Percentiles rank a stretch among this genome's conserved stretches.
These are phyloP conservation scores for Catocala sponsa DNA, from an alignment of 2,888 invertebrate species.

Conservation along the genomic window DNA sequence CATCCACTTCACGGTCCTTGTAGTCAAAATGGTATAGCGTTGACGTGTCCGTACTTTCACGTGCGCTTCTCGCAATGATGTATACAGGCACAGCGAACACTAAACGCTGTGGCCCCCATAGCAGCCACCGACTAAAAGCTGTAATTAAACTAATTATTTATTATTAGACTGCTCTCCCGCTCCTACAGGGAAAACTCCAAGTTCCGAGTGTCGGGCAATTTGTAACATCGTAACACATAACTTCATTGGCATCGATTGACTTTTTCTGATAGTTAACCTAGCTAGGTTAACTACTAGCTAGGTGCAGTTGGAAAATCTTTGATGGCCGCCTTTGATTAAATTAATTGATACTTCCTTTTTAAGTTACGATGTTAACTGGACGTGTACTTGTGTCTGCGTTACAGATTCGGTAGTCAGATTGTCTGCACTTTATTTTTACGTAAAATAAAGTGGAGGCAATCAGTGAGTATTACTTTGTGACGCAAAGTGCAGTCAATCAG, in stretches of 20 bases:
- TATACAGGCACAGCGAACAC: slow-evolving; percentile 36
- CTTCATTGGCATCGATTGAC: slow-evolving; percentile 69
- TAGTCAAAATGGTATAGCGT: no score
- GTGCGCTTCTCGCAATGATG: no score
- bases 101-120: slow-evolving; percentile 60
- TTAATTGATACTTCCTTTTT: slow-evolving; percentile 26
- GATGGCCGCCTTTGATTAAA: slow-evolving; percentile 35
- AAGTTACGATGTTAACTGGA: neutral
- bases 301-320: slow-evolving; percentile 42
- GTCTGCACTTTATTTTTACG: no score
- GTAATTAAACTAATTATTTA: slow-evolving; percentile 85
- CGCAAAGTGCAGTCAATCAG: no score
- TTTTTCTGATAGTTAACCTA: slow-evolving; percentile 56
- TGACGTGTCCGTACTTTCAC: no score
- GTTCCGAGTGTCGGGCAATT: slow-evolving; percentile 67
- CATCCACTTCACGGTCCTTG: no score
- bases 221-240: slow-evolving; percentile 69
- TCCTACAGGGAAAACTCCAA: slow-evolving; percentile 69
- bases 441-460: no score
- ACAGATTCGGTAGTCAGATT: neutral
- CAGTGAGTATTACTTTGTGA: no score
- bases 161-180: slow-evolving; percentile 78
- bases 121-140: slow-evolving; percentile 74
- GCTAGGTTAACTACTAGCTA: slow-evolving; percentile 32
- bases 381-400: neutral